Evolutionary conservation across 2,888 invertebrate species (phyloP).

Genomic region (Falcaria lacertinaria): DNA sequence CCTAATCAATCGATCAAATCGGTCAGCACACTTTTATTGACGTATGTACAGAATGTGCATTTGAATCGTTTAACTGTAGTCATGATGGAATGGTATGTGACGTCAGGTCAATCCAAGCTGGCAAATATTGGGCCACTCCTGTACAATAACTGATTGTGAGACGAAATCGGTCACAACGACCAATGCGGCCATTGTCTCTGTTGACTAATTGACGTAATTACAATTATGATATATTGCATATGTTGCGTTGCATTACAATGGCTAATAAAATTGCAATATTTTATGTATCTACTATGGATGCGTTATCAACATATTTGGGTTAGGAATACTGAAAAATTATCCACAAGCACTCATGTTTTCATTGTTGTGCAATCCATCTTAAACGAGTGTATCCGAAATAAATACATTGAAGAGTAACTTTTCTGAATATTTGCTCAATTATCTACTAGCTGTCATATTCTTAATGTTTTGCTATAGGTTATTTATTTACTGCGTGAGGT

Average conservation of each 20-base stretch:
- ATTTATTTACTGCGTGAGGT: no score
- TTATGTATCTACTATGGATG: neutral
- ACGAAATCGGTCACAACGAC: constrained; percentile 47
- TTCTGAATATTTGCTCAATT: no score
- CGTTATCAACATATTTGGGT: neutral
- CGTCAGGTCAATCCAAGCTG: constrained; percentile 43
- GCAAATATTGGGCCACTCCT: constrained; percentile 54
- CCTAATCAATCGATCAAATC: constrained; percentile 2
- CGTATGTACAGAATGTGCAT: neutral
- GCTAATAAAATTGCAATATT: neutral
- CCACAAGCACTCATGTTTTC: no score
- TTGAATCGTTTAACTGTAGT: constrained; percentile 15
- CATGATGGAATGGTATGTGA: constrained; percentile 50
- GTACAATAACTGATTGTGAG: constrained; percentile 22
- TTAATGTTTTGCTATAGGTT: no score
- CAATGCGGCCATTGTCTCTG: constrained; percentile 50
- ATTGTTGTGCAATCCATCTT: no score
- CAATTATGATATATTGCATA: constrained; percentile 1
- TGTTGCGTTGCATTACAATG: constrained; percentile 1
- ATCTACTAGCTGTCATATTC: no score
- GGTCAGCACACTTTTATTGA: neutral
- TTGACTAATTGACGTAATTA: constrained; percentile 56
- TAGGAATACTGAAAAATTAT: neutral
- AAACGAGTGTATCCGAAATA: no score
- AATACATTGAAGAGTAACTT: no score